phyloP scores from a whole-genome alignment of 2,113 vertebrate species.

The Physeter macrocephalus region DNA sequence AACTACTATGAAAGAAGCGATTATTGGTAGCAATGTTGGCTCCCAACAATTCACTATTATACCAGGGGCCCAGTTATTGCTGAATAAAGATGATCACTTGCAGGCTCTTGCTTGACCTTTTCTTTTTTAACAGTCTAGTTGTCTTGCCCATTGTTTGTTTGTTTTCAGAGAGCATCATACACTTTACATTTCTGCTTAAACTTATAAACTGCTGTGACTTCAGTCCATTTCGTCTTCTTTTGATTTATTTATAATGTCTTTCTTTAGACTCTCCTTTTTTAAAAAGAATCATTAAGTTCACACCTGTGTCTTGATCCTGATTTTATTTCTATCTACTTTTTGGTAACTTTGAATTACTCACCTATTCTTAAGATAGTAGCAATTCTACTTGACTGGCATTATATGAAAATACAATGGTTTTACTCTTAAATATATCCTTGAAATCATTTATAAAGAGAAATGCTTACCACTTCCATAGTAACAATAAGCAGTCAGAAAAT shows the following conservation, averaged over 20 bases:
- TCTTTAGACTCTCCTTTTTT: not conserved
- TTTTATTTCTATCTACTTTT: not conserved
- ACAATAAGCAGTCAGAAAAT: not conserved
- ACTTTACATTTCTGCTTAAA: not conserved
- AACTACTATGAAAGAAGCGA: not conserved
- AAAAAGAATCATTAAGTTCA: not conserved
- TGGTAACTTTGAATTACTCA: not conserved
- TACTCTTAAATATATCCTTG: not conserved
- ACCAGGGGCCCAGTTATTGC: not conserved
- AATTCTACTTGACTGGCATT: not conserved
- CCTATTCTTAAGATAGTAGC: not conserved
- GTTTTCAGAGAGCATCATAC: not conserved
- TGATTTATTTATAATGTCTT: not conserved
- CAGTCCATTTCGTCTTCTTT: not conserved
- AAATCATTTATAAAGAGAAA: not conserved
- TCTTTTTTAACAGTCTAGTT: not conserved
- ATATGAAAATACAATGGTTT: conserved; percentile 14
- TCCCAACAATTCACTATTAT: not conserved
- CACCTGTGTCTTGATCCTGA: not conserved
- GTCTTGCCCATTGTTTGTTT: not conserved
- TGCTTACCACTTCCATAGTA: not conserved
- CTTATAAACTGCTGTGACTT: not conserved
- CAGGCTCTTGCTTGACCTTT: not conserved
- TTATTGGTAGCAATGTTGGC: not conserved
- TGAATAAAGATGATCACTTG: not conserved